These are phyloP conservation scores for Phenacoccus solenopsis DNA, from an alignment of 1,140 invertebrate species.

Conservation along the genomic window DNA sequence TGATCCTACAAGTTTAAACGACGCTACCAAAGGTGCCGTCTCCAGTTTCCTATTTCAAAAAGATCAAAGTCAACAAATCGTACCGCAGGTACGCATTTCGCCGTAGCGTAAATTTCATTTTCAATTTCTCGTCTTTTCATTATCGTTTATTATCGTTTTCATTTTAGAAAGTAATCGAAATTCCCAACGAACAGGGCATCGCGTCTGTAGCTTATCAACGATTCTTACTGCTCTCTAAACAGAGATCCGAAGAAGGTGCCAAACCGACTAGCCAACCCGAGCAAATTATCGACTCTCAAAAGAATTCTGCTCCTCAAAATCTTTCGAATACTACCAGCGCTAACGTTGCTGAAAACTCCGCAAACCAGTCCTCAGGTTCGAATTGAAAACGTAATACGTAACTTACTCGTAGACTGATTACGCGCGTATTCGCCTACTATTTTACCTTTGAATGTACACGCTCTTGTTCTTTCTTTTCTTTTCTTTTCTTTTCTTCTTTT, in stretches of 20 bases:
- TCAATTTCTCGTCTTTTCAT: not conserved
- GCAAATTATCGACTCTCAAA: not conserved
- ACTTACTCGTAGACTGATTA: too few relatives aligned
- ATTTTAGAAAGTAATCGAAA: not conserved
- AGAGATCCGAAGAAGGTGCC: not conserved
- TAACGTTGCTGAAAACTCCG: not conserved
- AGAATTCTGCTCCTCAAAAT: not conserved
- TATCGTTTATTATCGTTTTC: not conserved
- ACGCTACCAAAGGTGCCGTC: slow-evolving; percentile 11
- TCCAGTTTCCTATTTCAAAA: slow-evolving; percentile 15
- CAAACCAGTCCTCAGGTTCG: not conserved
- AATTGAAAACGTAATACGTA: not conserved
- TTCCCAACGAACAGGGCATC: not conserved
- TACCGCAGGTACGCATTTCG: not conserved
- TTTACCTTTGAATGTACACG: too few relatives aligned
- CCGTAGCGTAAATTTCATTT: not conserved
- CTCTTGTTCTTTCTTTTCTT: not conserved
- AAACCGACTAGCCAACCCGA: not conserved
- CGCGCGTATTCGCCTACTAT: too few relatives aligned
- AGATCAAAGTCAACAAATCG: slow-evolving; percentile 8
- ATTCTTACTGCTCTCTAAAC: not conserved
- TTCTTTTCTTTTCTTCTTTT: not conserved
- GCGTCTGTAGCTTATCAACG: not conserved
- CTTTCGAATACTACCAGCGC: not conserved
- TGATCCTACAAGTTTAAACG: slow-evolving; percentile 4